Percentiles rank a stretch among this genome's conserved stretches.
These are phyloP conservation scores for Laspeyria flexula DNA, from an alignment of 2,888 invertebrate genomes.

Conservation along the genomic window DNA sequence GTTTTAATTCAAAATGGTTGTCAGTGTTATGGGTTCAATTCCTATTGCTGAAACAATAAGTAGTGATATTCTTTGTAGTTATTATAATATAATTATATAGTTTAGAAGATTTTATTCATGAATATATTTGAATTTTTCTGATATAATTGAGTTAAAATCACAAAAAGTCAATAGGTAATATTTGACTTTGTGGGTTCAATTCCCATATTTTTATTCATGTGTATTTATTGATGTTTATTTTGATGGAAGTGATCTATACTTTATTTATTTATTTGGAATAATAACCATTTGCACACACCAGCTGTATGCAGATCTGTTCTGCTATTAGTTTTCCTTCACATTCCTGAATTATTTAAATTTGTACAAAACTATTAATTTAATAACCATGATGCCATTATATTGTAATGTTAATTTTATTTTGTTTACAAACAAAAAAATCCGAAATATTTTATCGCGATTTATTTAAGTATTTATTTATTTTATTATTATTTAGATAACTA, in stretches of 20 bases:
- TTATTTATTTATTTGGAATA: neutral
- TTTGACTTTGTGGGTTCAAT: too few relatives aligned
- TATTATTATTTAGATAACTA: conserved; percentile 23
- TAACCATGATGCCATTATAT: conserved; percentile 79
- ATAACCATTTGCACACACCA: conserved; percentile 33
- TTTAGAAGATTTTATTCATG: too few relatives aligned
- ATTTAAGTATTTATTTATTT: conserved; percentile 1
- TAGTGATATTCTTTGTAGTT: too few relatives aligned
- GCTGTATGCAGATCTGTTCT: conserved; percentile 43
- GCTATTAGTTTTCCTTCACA: conserved; percentile 59
- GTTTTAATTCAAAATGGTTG: too few relatives aligned
- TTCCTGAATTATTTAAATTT: neutral
- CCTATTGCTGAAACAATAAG: too few relatives aligned
- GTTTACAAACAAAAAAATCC: neutral
- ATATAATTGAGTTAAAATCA: too few relatives aligned
- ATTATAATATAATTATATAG: too few relatives aligned
- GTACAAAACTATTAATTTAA: conserved; percentile 40
- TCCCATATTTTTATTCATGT: neutral
- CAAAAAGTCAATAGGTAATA: too few relatives aligned
- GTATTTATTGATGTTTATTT: neutral
- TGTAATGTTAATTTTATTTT: conserved; percentile 10
- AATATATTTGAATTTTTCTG: too few relatives aligned
- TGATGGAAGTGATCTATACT: neutral
- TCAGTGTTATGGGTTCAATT: too few relatives aligned
- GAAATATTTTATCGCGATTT: neutral